Evolutionary conservation across 2,888 invertebrate genomes (phyloP).

Genomic region (Cordylochernes scorpioides): DNA sequence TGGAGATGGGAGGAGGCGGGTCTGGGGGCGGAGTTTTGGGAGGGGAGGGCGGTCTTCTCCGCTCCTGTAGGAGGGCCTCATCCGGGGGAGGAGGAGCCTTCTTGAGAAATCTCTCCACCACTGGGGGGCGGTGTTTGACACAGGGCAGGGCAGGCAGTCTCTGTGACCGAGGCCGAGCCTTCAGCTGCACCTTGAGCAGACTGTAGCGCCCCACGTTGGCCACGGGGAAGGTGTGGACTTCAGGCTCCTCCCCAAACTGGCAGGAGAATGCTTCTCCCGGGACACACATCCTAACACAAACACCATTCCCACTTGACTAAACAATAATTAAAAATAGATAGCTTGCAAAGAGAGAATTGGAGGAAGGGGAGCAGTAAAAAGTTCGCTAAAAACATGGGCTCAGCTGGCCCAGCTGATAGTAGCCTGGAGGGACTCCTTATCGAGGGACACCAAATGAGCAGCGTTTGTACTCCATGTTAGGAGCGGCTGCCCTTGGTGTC

Average conservation of each 20-base stretch:
- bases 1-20: too few species aligned
- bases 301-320: neutral
- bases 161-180: constrained; percentile 40
- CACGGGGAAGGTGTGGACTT: constrained; percentile 41
- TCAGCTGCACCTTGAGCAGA: constrained; percentile 32
- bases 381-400: too few species aligned
- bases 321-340: neutral
- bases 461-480: too few species aligned
- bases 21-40: too few species aligned
- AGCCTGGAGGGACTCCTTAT: too few species aligned
- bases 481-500: too few species aligned
- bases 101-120: constrained; percentile 45
- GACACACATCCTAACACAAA: constrained; percentile 28
- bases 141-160: constrained; percentile 37
- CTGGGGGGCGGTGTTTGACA: constrained; percentile 30
- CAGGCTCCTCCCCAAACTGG: constrained; percentile 27
- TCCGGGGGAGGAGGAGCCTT: too few species aligned
- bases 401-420: too few species aligned
- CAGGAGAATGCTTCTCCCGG: constrained; percentile 36
- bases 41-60: too few species aligned
- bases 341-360: neutral
- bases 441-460: too few species aligned
- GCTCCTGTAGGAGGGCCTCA: too few species aligned
- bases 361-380: too few species aligned
- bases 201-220: constrained; percentile 36